Conservation (phyloP, 2,797 vertebrate genomes). For the Anabacerthia variegaticeps region DNA sequence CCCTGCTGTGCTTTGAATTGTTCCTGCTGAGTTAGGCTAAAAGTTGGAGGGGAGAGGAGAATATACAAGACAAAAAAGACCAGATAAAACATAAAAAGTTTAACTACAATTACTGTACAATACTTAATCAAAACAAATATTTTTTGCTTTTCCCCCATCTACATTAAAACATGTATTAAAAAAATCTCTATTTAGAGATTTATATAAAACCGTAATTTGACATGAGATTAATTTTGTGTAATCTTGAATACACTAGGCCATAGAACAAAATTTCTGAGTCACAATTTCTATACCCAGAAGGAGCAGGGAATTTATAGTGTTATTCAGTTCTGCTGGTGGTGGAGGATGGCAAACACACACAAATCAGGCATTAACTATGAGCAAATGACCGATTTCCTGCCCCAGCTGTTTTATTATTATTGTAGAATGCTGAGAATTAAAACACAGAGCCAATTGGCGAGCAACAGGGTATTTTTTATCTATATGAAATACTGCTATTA, state of each 20-base stretch:
- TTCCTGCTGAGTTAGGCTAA: conserved; percentile 89
- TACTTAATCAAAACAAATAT: neutral
- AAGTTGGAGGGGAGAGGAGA: conserved; percentile 1
- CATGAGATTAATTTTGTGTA: neutral
- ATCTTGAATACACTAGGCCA: neutral
- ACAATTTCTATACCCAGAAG: conserved; percentile 10
- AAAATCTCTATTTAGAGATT: neutral
- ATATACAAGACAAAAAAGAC: neutral
- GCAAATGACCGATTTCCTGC: conserved; percentile 72
- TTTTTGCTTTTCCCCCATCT: neutral
- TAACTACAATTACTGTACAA: neutral
- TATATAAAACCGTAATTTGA: neutral
- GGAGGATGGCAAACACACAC: conserved; percentile 40
- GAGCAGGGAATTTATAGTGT: conserved; percentile 17
- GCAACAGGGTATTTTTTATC: conserved; percentile 63
- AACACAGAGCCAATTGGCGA: conserved; percentile 52
- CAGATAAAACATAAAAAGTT: neutral
- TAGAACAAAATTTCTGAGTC: neutral
- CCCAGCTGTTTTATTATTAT: conserved; percentile 69
- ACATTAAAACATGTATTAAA: neutral
- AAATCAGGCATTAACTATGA: conserved; percentile 64
- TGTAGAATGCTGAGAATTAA: conserved; percentile 60
- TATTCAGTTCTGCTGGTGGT: conserved; percentile 44
- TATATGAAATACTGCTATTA: conserved; percentile 70
- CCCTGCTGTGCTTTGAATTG: conserved; percentile 84